Evolutionary conservation across 1,140 invertebrate genomes (phyloP).

Genomic region (Arion vulgaris): DNA sequence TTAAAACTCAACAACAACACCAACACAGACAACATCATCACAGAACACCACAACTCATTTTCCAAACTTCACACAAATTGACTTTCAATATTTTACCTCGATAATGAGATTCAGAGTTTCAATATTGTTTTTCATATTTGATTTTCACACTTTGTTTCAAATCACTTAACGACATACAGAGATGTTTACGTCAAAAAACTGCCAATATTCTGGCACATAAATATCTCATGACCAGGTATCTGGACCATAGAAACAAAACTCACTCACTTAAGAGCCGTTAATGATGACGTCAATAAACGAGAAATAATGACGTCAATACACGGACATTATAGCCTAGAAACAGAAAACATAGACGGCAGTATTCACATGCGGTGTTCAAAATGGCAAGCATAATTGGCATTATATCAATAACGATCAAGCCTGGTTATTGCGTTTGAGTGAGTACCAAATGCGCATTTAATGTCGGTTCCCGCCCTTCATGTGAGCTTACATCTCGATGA

Average conservation of each 20-base stretch:
- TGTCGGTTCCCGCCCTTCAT: not conserved
- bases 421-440: not conserved
- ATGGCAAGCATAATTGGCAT: not conserved
- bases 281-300: not conserved
- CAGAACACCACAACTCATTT: no score
- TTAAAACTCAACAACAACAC: no score
- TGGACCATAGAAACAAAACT: not conserved
- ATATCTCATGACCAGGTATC: not conserved
- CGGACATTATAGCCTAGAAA: not conserved
- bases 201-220: not conserved
- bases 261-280: not conserved
- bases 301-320: not conserved
- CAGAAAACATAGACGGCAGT: not conserved
- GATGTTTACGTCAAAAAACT: not conserved
- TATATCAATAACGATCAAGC: not conserved
- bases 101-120: not conserved
- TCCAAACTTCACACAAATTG: no score
- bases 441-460: slow-evolving; percentile 14
- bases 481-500: not conserved
- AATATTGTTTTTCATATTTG: not conserved
- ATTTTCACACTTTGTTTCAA: not conserved
- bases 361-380: not conserved
- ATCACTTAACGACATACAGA: not conserved
- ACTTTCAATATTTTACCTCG: not conserved
- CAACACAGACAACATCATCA: not conserved